Percentiles rank a stretch among this genome's conserved stretches.
phyloP scores from a whole-genome alignment of 2,113 vertebrate genomes.

The Hemibagrus wyckioides region DNA sequence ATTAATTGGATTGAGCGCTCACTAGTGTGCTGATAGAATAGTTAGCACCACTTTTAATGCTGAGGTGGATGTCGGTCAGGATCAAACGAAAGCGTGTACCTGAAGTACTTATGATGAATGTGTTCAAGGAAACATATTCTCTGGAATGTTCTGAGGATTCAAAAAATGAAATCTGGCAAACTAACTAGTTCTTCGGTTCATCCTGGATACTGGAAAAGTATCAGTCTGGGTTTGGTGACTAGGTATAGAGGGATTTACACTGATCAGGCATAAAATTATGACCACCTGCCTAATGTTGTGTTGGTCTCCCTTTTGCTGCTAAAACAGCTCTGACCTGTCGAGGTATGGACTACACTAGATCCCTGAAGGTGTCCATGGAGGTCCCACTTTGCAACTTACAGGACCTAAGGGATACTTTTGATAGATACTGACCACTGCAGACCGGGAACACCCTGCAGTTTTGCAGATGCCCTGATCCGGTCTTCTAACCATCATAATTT shows the following conservation, averaged over 20 bases:
- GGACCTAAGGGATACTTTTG: too few relatives aligned
- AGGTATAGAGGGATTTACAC: not conserved
- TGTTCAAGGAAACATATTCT: not conserved
- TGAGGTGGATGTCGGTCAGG: not conserved
- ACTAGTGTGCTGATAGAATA: slow-evolving; percentile 14
- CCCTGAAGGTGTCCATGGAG: too few relatives aligned
- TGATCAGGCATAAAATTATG: too few relatives aligned
- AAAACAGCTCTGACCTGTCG: too few relatives aligned
- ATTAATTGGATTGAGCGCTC: slow-evolving; percentile 51
- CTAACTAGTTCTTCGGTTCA: not conserved
- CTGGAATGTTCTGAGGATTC: not conserved
- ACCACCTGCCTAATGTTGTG: too few relatives aligned
- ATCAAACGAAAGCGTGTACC: not conserved
- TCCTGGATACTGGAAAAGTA: not conserved
- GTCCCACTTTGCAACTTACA: too few relatives aligned
- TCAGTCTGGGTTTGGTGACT: not conserved
- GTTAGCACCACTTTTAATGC: not conserved
- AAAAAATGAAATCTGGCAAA: not conserved
- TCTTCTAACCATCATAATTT: too few relatives aligned
- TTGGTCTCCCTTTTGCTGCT: too few relatives aligned
- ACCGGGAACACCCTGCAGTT: too few relatives aligned
- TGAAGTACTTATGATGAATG: not conserved
- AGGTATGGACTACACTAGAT: too few relatives aligned
- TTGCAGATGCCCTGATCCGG: too few relatives aligned
- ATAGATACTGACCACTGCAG: too few relatives aligned